These are phyloP conservation scores for Galago senegalensis DNA, from an alignment of 2,797 vertebrate species.

Conservation along the genomic window DNA sequence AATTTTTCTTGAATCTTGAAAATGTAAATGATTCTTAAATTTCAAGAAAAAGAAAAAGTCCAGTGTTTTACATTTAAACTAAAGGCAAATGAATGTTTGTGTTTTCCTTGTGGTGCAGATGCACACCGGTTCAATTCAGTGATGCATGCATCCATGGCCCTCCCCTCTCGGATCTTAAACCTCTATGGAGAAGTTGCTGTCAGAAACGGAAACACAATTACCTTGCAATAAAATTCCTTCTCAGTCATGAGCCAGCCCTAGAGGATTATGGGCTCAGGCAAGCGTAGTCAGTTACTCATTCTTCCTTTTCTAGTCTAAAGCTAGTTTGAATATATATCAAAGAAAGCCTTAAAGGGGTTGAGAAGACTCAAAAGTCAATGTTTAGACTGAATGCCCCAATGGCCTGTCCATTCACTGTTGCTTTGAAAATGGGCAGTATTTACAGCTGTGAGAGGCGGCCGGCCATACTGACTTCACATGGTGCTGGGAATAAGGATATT, in stretches of 20 bases:
- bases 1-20: slow-evolving; percentile 42
- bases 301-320: slow-evolving; percentile 36
- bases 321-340: slow-evolving; percentile 15
- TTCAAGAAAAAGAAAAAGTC: neutral
- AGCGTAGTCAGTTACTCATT: neutral
- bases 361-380: neutral
- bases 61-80: neutral
- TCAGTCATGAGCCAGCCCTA: neutral
- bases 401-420: neutral
- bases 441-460: neutral
- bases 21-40: slow-evolving; percentile 49
- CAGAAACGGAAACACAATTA: neutral
- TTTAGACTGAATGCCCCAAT: neutral
- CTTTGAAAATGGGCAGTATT: slow-evolving; percentile 46
- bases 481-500: neutral
- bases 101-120: neutral
- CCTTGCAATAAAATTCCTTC: slow-evolving; percentile 11
- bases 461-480: neutral
- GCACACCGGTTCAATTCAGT: neutral
- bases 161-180: neutral
- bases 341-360: neutral
- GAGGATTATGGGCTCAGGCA: neutral
- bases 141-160: neutral
- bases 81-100: neutral
- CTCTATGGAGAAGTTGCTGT: neutral